phyloP scores from a whole-genome alignment of 2,113 vertebrate species.

The Zosterops borbonicus region DNA sequence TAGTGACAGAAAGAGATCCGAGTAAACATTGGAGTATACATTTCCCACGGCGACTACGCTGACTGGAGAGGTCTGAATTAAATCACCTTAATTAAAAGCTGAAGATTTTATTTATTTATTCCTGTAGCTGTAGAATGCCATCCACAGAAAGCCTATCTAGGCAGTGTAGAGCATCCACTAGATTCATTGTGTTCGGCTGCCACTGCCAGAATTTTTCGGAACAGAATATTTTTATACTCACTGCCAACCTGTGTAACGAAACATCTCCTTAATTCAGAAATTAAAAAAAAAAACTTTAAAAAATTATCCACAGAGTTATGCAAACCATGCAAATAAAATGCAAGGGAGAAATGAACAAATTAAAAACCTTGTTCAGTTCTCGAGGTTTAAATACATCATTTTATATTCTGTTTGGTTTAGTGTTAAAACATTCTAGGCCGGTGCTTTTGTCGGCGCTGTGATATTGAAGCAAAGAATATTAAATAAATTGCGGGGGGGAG shows the following conservation, averaged over 20 bases:
- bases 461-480: not conserved
- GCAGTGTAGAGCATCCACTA: not conserved
- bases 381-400: not conserved
- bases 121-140: not conserved
- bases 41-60: not conserved
- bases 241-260: not conserved
- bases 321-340: not conserved
- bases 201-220: not conserved
- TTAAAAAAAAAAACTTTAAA: not conserved
- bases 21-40: constrained; percentile 5
- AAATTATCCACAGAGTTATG: not conserved
- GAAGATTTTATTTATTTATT: constrained; percentile 16
- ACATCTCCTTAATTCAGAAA: not conserved
- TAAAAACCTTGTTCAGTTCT: not conserved
- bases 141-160: not conserved
- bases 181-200: not conserved
- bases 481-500: not conserved
- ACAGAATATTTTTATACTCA: not conserved
- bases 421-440: not conserved
- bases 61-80: not conserved
- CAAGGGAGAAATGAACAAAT: not conserved
- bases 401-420: not conserved
- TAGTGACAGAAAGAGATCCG: constrained; percentile 12
- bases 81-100: not conserved
- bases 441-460: not conserved